Conservation (phyloP, 1,140 invertebrate species). For the Pseudomyrmex gracilis region DNA sequence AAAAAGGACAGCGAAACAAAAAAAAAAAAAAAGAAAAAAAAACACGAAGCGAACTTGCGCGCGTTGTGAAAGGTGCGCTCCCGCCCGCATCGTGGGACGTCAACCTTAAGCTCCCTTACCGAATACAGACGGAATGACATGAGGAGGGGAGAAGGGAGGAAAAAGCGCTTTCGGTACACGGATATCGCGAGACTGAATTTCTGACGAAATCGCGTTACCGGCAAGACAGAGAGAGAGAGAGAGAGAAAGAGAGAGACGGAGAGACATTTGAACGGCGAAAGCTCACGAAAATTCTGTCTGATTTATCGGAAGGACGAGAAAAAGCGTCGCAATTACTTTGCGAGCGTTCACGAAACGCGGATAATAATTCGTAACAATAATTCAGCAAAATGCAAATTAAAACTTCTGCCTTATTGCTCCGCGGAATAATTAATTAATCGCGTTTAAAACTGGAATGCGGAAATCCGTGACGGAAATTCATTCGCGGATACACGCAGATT, state of each 20-base stretch:
- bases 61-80: slow-evolving; percentile 41
- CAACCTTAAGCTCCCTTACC: slow-evolving; percentile 46
- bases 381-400: slow-evolving; percentile 23
- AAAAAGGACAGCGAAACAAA: slow-evolving; percentile 35
- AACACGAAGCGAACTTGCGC: not conserved
- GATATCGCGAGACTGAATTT: slow-evolving; percentile 55
- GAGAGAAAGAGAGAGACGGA: not conserved
- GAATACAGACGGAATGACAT: slow-evolving; percentile 28
- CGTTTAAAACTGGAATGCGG: slow-evolving; percentile 19
- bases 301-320: slow-evolving; percentile 10
- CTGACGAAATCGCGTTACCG: slow-evolving; percentile 48
- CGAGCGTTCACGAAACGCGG: not conserved
- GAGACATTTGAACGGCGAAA: not conserved
- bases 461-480: not conserved
- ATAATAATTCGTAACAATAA: not conserved
- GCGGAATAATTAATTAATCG: slow-evolving; percentile 10
- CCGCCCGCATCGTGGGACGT: slow-evolving; percentile 50
- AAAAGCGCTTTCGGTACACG: slow-evolving; percentile 9
- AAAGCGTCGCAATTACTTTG: not conserved
- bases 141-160: not conserved
- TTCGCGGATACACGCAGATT: too few relatives aligned
- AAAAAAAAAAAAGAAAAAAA: not conserved
- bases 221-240: slow-evolving; percentile 13
- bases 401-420: slow-evolving; percentile 3
- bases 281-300: slow-evolving; percentile 7